Evolutionary conservation across 2,888 invertebrate species (phyloP), one percentile per base, ranked within the genome.

Genomic region (Ligdia adustata): DNA sequence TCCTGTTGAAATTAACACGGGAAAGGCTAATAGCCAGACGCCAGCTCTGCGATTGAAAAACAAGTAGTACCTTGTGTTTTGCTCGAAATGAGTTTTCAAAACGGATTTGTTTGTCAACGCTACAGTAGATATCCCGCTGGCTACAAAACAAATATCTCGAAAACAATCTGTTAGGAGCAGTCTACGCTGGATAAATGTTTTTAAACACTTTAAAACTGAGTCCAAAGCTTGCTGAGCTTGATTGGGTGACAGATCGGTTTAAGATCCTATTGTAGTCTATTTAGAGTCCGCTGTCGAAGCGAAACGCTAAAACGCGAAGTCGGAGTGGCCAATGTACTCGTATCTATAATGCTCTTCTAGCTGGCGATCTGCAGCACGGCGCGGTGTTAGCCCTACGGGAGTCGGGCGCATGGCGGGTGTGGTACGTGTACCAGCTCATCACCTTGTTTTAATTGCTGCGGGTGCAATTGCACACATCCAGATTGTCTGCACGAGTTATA

Each of bases 311-410:
- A 22, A 5, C 22, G 15, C 20, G 7, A 20, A n/a, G 6, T 22
- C 7, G 16, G 15, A 4, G 18, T 5, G 52, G 53, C 64, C 62
- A 60, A 63, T 67, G 64, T 67, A 67, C 62, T 72, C 65, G 69
- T 72, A 69, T n/a, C n/a, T n/a, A n/a, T 72, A 74, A 72, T 70
- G 67, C 45, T 47, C 51, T 41, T 41, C 18, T 5, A 13, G n/a
- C 13, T n/a, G n/a, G n/a, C n/a, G 22, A 5, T 39, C 9, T 11
- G n/a, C 18, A 16, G n/a, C 22, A 24, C 3, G 15, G 26, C n/a
- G 16, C 24, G 14, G 32, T 32, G 29, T 13, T 2, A 15, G 40
- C 40, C 29, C 38, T 37, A 37, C 16, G 26, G 6, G 6, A 14
- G 15, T 22, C 15, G 4, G 12, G 12, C 7, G 14, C 9, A 4